Evolutionary conservation across 2,113 vertebrate genomes (phyloP).

Genomic region (Verasper variegatus): DNA sequence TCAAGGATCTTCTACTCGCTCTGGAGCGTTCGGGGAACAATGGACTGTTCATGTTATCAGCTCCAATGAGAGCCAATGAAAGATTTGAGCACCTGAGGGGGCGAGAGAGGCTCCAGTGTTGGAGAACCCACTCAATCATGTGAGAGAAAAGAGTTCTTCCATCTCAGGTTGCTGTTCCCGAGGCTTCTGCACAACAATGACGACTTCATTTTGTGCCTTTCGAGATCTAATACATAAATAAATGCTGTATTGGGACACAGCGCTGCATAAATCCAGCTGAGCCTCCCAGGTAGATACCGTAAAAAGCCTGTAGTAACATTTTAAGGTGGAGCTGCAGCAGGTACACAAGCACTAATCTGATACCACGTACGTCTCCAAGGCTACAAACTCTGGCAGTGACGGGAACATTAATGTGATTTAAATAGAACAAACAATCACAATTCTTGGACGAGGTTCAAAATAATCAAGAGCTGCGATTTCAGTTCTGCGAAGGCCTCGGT

Average conservation of each 20-base stretch:
- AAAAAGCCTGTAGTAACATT: no score
- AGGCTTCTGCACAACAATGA: neutral
- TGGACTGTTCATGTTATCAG: slow-evolving; percentile 17
- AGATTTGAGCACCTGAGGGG: neutral
- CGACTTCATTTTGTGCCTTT: neutral
- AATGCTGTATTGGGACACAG: neutral
- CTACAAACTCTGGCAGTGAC: neutral
- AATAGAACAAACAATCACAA: slow-evolving; percentile 24
- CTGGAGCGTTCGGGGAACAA: slow-evolving; percentile 27
- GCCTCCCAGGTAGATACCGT: no score
- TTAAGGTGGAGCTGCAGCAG: no score
- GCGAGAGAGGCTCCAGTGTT: neutral
- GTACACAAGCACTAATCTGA: slow-evolving; percentile 21
- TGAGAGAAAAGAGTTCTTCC: neutral
- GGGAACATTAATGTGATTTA: slow-evolving; percentile 27
- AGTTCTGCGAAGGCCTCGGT: neutral
- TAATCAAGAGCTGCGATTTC: slow-evolving; percentile 49
- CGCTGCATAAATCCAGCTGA: no score
- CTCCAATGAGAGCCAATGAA: slow-evolving; percentile 3
- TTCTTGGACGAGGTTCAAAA: slow-evolving; percentile 21
- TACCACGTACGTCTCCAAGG: slow-evolving; percentile 21
- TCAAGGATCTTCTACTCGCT: slow-evolving; percentile 13
- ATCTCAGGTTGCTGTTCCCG: neutral
- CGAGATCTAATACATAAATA: neutral
- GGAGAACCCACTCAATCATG: neutral